Conservation (phyloP, 1,140 invertebrate species). For the Pteromalus puparum region DNA sequence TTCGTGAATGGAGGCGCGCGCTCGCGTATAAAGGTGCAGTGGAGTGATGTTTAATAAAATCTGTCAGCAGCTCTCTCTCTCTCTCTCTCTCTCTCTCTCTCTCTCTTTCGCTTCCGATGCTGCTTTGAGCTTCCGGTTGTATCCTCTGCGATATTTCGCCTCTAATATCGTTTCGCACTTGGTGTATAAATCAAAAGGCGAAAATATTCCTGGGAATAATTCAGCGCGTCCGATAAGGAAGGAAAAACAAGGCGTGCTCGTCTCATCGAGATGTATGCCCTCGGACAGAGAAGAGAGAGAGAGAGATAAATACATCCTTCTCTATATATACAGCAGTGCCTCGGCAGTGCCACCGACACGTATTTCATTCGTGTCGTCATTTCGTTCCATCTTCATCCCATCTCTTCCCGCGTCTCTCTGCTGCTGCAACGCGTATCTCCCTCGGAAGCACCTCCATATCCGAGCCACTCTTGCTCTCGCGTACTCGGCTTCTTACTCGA, state of each 20-base stretch:
- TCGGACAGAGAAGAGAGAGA: constrained; percentile 3
- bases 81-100: too few species aligned
- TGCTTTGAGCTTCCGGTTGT: not conserved
- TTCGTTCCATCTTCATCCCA: constrained; percentile 48
- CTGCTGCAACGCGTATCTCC: not conserved
- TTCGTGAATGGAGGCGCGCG: too few species aligned
- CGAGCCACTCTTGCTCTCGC: not conserved
- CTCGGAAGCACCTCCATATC: constrained; percentile 24
- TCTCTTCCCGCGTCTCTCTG: not conserved
- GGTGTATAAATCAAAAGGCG: not conserved
- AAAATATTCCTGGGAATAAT: too few species aligned
- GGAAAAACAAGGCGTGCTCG: not conserved
- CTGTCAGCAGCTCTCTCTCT: not conserved
- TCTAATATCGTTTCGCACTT: too few species aligned
- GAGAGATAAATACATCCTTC: constrained; percentile 45
- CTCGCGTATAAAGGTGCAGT: not conserved
- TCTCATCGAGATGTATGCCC: constrained; percentile 24
- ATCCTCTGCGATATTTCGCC: too few species aligned
- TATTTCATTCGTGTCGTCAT: constrained; percentile 52
- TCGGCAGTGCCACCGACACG: constrained; percentile 11
- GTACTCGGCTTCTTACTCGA: constrained; percentile 1
- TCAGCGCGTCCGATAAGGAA: not conserved
- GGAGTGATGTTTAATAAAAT: not conserved
- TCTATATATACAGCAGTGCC: not conserved
- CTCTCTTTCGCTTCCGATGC: not conserved